These are phyloP conservation scores for Apostichopus leukothele DNA, from an alignment of 53 echinoderm and acorn worm species.

Conservation along the genomic window DNA sequence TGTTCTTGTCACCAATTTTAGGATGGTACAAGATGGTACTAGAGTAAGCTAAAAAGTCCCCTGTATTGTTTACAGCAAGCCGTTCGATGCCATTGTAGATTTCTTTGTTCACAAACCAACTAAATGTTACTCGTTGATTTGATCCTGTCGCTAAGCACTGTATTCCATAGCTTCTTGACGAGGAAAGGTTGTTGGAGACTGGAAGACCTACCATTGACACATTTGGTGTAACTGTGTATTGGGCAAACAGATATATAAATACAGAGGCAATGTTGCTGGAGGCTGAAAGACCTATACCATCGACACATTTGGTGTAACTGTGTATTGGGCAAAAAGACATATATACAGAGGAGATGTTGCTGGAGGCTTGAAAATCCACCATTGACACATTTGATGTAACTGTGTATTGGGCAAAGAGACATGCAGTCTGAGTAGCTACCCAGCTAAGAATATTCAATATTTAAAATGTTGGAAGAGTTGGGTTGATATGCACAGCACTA, in stretches of 20 bases:
- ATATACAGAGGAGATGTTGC: background rate
- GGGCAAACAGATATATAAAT: background rate
- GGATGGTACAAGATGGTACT: background rate
- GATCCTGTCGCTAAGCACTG: background rate
- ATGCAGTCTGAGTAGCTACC: background rate
- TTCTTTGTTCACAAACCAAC: background rate
- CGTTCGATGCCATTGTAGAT: background rate
- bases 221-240: background rate
- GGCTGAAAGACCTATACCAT: background rate
- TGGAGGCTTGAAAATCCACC: background rate
- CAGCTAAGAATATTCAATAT: too few species aligned
- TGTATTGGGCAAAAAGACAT: background rate
- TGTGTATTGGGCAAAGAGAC: background rate
- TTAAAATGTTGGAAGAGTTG: too few species aligned
- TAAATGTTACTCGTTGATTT: background rate
- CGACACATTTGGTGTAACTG: too few species aligned
- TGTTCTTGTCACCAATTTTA: slow-evolving; percentile 12
- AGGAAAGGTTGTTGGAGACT: background rate
- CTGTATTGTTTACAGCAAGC: background rate
- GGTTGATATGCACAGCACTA: too few species aligned
- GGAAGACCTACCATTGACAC: background rate
- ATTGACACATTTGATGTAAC: too few species aligned
- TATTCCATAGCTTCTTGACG: background rate
- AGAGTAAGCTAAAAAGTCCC: background rate
- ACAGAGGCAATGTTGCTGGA: background rate